Percentiles rank a stretch among this genome's conserved stretches.
These are phyloP conservation scores for Melanargia galathea DNA, from an alignment of 2,888 invertebrate species.

Conservation along the genomic window DNA sequence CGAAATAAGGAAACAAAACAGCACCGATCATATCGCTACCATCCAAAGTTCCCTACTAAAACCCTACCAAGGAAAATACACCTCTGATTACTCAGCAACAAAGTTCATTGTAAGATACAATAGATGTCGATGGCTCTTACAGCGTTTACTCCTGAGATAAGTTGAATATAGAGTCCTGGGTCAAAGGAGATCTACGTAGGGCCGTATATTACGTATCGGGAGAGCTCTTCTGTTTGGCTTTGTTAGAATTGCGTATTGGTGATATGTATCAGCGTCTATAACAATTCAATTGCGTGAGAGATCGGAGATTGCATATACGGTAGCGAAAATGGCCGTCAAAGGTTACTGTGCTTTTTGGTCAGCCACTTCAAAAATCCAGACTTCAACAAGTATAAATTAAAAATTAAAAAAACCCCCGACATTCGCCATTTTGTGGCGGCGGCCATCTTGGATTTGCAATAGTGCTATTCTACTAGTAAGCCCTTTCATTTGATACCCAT, in stretches of 20 bases:
- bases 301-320: constrained; percentile 12
- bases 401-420: too few relatives aligned
- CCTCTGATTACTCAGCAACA: not conserved
- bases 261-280: constrained; percentile 33
- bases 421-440: too few relatives aligned
- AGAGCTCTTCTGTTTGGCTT: constrained; percentile 46
- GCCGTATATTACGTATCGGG: constrained; percentile 55
- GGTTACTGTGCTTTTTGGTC: not conserved
- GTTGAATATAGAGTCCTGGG: constrained; percentile 71
- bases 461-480: too few relatives aligned
- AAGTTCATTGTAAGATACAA: constrained; percentile 1
- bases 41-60: constrained; percentile 46
- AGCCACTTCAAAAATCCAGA: too few relatives aligned
- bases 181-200: constrained; percentile 59
- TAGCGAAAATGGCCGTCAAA: not conserved
- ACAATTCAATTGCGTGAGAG: constrained; percentile 28
- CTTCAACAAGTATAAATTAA: too few relatives aligned
- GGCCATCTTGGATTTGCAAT: too few relatives aligned
- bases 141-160: constrained; percentile 70
- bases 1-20: constrained; percentile 67
- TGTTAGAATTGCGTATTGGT: constrained; percentile 55
- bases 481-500: too few relatives aligned
- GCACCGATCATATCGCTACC: constrained; percentile 60
- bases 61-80: not conserved
- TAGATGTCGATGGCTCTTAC: constrained; percentile 41